phyloP scores from a whole-genome alignment of 2,113 vertebrate genomes.

The Panthera leo region DNA sequence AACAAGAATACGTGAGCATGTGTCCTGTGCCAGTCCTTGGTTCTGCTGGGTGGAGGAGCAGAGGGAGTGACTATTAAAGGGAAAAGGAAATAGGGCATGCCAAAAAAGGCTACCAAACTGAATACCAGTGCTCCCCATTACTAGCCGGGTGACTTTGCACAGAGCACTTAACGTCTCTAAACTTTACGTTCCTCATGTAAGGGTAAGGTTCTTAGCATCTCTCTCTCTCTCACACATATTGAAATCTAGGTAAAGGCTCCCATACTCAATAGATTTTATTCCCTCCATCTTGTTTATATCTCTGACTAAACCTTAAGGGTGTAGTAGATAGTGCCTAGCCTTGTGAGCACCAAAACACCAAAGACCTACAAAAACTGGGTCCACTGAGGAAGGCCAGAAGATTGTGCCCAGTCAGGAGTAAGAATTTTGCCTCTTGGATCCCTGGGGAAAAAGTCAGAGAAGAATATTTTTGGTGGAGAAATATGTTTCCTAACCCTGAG shows the following conservation, averaged over 20 bases:
- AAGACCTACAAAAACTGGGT: background rate
- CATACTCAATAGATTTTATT: background rate
- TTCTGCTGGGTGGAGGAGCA: background rate
- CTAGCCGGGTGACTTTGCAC: background rate
- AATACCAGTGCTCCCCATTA: background rate
- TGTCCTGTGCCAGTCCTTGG: background rate
- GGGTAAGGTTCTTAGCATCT: background rate
- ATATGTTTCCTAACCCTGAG: background rate
- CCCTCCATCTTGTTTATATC: background rate
- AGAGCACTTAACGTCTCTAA: background rate
- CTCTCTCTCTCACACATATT: background rate
- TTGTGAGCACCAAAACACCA: background rate
- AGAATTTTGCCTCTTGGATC: background rate
- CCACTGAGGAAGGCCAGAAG: background rate
- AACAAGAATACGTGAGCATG: background rate
- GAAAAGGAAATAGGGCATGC: background rate
- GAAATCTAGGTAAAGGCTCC: background rate
- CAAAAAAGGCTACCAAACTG: background rate
- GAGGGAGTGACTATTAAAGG: background rate
- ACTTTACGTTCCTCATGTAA: background rate
- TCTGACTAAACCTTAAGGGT: background rate
- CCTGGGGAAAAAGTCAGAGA: background rate
- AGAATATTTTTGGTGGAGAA: background rate
- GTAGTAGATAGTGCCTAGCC: background rate
- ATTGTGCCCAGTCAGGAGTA: background rate